A percentile compares a stretch with the other conserved stretches of the same genome.
Conservation (phyloP, 1,140 invertebrate species). For the Epicauta chinensis region DNA sequence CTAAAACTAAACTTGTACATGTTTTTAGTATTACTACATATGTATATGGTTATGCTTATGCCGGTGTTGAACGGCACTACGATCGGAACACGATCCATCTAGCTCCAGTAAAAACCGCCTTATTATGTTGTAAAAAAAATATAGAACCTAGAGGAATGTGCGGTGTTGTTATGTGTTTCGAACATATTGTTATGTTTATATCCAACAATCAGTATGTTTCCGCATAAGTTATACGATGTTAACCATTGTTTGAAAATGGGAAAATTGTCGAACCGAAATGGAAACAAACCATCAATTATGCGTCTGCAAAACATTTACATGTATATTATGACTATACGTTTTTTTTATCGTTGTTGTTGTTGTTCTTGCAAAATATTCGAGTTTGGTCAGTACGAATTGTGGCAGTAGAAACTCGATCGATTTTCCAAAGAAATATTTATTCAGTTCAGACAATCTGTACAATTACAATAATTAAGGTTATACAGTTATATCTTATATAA, state of each 20-base stretch:
- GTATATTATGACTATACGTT: no score
- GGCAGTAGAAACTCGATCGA: no score
- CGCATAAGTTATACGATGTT: no score
- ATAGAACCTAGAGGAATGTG: constrained; percentile 38
- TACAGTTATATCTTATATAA: constrained; percentile 43
- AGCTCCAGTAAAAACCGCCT: constrained; percentile 35
- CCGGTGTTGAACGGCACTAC: constrained; percentile 22
- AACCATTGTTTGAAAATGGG: not conserved
- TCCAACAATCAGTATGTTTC: no score
- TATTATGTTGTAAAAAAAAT: constrained; percentile 40
- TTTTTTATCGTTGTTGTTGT: no score
- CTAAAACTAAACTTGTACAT: constrained; percentile 24
- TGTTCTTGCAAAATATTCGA: no score
- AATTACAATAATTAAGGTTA: constrained; percentile 42
- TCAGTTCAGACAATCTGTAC: constrained; percentile 45
- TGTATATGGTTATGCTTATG: constrained; percentile 9
- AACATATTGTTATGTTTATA: constrained; percentile 41
- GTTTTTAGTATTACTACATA: constrained; percentile 7
- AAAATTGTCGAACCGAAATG: not conserved
- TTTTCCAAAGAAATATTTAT: constrained; percentile 44
- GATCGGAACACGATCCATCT: constrained; percentile 37
- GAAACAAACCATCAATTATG: no score
- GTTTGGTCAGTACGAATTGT: no score
- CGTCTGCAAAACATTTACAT: no score
- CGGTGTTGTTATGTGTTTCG: constrained; percentile 34